Conservation (phyloP, 2,113 vertebrate species). For the Gorilla gorilla region DNA sequence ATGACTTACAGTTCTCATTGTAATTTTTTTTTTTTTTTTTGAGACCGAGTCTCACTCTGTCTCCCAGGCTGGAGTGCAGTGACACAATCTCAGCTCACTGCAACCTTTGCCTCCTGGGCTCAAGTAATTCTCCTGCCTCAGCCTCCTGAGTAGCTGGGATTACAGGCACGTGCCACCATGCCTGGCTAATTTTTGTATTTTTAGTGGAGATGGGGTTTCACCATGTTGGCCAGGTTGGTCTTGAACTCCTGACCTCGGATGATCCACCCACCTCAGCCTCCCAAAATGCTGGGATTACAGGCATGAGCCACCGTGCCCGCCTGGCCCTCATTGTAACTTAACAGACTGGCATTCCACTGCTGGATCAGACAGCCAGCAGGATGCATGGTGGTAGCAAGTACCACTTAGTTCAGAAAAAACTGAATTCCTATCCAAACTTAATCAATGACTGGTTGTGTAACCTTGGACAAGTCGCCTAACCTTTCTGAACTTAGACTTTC, state of each 20-base stretch:
- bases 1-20: background rate
- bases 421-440: background rate
- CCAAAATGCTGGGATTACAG: background rate
- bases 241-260: background rate
- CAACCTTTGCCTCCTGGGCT: background rate
- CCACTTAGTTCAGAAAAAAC: background rate
- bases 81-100: background rate
- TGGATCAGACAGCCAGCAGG: background rate
- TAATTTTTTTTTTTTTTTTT: background rate
- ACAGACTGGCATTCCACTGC: background rate
- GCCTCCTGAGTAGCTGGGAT: background rate
- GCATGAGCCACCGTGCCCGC: background rate
- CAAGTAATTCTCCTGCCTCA: background rate
- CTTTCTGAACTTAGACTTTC: background rate
- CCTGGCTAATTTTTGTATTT: background rate
- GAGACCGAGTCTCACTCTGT: background rate
- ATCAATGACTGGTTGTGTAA: background rate
- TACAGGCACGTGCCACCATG: background rate
- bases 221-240: background rate
- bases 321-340: background rate
- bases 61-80: background rate
- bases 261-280: background rate
- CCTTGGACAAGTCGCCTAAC: background rate
- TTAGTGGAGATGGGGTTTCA: background rate
- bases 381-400: background rate